Conservation (phyloP, 1,140 invertebrate species). For the Zaprionus ornatus region DNA sequence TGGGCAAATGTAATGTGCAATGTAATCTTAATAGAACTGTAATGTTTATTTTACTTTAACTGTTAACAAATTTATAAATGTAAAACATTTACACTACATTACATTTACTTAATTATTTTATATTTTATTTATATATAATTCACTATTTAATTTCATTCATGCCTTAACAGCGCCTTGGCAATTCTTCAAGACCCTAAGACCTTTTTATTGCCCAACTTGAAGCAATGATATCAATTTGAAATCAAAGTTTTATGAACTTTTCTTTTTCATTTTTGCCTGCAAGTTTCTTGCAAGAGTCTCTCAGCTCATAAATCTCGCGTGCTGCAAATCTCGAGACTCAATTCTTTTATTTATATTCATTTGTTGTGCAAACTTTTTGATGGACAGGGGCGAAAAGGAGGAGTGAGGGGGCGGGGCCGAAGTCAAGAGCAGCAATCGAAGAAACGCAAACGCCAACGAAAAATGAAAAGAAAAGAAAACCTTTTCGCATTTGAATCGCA, state of each 20-base stretch:
- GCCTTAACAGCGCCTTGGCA: background rate
- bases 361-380: constrained; percentile 53
- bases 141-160: background rate
- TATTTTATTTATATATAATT: background rate
- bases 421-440: constrained; percentile 17
- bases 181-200: background rate
- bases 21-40: background rate
- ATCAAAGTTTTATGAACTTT: constrained; percentile 54
- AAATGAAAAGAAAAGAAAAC: constrained; percentile 35
- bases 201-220: background rate
- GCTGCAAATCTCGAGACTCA: constrained; percentile 55
- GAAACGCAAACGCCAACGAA: constrained; percentile 10
- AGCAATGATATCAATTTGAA: constrained; percentile 12
- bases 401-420: background rate
- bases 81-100: background rate
- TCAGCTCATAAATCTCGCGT: constrained; percentile 77
- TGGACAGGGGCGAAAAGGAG: background rate
- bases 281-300: constrained; percentile 31
- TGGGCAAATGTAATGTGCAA: background rate
- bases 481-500: constrained; percentile 65
- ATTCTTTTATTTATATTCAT: constrained; percentile 62
- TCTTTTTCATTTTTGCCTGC: constrained; percentile 35
- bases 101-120: too few species aligned
- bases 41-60: background rate
- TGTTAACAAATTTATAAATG: background rate